These are phyloP conservation scores for Diachasma alloeum DNA, from an alignment of 1,140 invertebrate genomes.

Conservation along the genomic window DNA sequence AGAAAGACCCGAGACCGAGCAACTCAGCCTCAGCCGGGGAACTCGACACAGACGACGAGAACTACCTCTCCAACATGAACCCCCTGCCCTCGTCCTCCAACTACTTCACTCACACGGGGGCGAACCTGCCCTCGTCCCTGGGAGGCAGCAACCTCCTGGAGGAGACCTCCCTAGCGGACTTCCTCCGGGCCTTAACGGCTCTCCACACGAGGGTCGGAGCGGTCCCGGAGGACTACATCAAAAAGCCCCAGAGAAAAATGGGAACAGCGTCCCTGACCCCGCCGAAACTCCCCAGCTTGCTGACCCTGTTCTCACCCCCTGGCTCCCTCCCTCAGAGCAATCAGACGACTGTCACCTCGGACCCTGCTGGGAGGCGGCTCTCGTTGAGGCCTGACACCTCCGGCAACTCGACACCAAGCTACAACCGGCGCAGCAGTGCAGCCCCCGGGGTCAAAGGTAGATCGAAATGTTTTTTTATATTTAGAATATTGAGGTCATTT, in stretches of 20 bases:
- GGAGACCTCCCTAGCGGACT: constrained; percentile 79
- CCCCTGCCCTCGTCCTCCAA: constrained; percentile 16
- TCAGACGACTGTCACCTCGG: constrained; percentile 45
- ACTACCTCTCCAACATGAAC: constrained; percentile 20
- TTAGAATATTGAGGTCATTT: no score
- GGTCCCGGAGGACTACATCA: constrained; percentile 44
- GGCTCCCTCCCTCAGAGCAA: constrained; percentile 43
- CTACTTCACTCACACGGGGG: constrained; percentile 53
- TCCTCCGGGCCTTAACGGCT: constrained; percentile 74
- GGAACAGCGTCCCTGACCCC: constrained; percentile 66
- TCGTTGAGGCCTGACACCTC: constrained; percentile 51
- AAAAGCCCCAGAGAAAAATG: constrained; percentile 64
- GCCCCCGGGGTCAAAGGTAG: no score
- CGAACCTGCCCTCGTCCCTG: constrained; percentile 35
- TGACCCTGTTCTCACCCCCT: constrained; percentile 56
- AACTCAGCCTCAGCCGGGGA: constrained; percentile 42
- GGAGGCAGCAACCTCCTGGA: constrained; percentile 72
- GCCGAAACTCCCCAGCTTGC: constrained; percentile 60
- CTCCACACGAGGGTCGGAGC: constrained; percentile 63
- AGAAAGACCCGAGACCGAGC: constrained; percentile 8
- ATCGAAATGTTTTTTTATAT: no score
- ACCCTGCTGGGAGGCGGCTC: constrained; percentile 38
- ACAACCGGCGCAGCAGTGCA: no score
- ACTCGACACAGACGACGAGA: constrained; percentile 26
- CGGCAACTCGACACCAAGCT: neutral